Evolutionary conservation across 2,113 vertebrate genomes (phyloP), one percentile per base, ranked within the genome.

Genomic region (Entomyzon cyanotis): DNA sequence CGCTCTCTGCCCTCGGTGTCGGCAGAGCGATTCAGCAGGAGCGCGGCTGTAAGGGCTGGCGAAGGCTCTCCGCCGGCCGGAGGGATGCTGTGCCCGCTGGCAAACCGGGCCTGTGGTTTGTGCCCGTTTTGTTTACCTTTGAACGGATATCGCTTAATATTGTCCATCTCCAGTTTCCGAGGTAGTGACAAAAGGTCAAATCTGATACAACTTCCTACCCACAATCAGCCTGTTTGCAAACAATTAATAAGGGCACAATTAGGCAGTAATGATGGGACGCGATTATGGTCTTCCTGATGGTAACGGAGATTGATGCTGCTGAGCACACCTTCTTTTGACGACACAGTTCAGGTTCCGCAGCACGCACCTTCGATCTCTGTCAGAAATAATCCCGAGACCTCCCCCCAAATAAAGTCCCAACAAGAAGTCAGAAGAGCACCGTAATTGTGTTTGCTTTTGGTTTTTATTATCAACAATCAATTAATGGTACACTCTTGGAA

Each of bases 401-500:
- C 35, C 37, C 13, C 25, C 2, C 35, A 21, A 3, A 65, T 21
- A 69, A 91, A 84, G 15, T 44, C 86, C 53, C 84, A 70, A 33
- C 70, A 96, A 95, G 58, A 96, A 94, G 52, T 39, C 65, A 55
- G 47, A 91, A 90, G 79, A 93, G 39, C 73, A 50, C 31, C 10
- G 47, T 88, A 56, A 78, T 75, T 97, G 83, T 85, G 94, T 98
- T 98, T 98, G 97, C 97, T 98, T 98, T 98, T 98, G 97, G 96
- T 96, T 99, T 98, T 99, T 99, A 99, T 99, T 99, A 99, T 99
- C 98, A 99, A 99, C 99, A 99, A 98, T 98, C 98, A 99, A 97
- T 99, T 98, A 99, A 99, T 99, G 99, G 98, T 99, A 99, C 99
- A 99, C 99, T 98, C 96, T 99, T 99, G 99, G 99, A 99, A 99